Evolutionary conservation across 1,140 invertebrate species (phyloP).

Genomic region (Leptinotarsa undecemlineata): DNA sequence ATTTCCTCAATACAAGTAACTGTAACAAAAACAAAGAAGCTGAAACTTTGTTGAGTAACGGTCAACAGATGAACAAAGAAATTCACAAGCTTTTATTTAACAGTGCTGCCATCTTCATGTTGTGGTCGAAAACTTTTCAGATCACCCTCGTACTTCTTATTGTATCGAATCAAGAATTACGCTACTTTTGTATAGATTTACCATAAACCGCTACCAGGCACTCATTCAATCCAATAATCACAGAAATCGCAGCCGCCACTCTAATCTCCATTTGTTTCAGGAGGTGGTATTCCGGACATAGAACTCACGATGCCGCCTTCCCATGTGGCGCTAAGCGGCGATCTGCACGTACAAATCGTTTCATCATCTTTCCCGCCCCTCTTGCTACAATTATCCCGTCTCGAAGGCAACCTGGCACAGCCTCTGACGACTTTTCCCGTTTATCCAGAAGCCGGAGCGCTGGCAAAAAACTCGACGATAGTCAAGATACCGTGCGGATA

Average conservation of each 20-base stretch:
- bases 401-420: constrained; percentile 49
- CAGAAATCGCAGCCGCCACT: not conserved
- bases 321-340: constrained; percentile 69
- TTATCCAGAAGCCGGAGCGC: constrained; percentile 48
- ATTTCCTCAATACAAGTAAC: no score
- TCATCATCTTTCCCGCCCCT: constrained; percentile 52
- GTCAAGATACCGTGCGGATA: constrained; percentile 70
- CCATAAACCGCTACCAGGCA: no score
- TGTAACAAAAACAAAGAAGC: no score
- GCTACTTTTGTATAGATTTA: no score
- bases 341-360: constrained; percentile 63
- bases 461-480: constrained; percentile 49
- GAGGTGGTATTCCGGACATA: constrained; percentile 51
- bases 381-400: constrained; percentile 55
- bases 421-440: constrained; percentile 53
- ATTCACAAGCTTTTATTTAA: no score
- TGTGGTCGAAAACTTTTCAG: no score
- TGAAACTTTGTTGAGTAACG: no score
- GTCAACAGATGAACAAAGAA: no score
- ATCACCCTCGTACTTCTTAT: no score
- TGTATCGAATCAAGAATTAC: no score
- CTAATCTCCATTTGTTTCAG: constrained; percentile 40
- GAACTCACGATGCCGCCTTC: constrained; percentile 61
- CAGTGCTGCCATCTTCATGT: no score
- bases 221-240: no score